Evolutionary conservation across 2,113 vertebrate species (phyloP), one percentile per base, ranked within the genome.

Genomic region (Spermophilus dauricus): DNA sequence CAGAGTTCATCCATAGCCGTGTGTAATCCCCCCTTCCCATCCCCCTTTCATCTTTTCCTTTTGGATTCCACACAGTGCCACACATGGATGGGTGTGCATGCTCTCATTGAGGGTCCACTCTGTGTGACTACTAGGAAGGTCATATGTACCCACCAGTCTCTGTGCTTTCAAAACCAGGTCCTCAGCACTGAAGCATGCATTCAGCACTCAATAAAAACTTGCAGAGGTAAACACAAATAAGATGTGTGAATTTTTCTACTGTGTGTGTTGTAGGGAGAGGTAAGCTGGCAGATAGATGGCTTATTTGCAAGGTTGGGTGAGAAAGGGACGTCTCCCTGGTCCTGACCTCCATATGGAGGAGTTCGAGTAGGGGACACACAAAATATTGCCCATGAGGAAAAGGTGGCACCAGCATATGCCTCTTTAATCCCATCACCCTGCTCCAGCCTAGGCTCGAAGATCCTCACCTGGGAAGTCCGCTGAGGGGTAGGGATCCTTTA

Each of bases 401-500:
- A 69, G 5, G 69, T 11, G 10, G 30, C 20, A 30, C 61, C 17
- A 5, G 22, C 30, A 37, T 8, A 24, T 2, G 22, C 3, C 1
- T 20, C 1, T 4, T 9, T 1, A 0, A 20, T 10, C 75, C 39
- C 48, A 13, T 51, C 24, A 37, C 4, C 26, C 76, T 10, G 37
- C 84, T 56, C 24, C 70, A n/a, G 34, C 30, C 63, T 11, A 20
- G 56, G 16, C 73, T 56, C 16, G 0, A 63, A 93, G 58, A 51
- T 12, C 0, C 91, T 98, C 98, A 99, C 99, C 99, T 99, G 99
- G 99, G 94, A 99, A 99, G 97, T 99, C 99, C 20, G 99, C 99
- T 24, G 99, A 99, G 51, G 99, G 99, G 97, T 99, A 99, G 2
- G 99, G 99, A 84, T 99, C 99, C 98, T 99, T 99, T 88, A 99